Evolutionary conservation across 2,113 vertebrate species (phyloP).

Genomic region (Oryzias curvinotus): DNA sequence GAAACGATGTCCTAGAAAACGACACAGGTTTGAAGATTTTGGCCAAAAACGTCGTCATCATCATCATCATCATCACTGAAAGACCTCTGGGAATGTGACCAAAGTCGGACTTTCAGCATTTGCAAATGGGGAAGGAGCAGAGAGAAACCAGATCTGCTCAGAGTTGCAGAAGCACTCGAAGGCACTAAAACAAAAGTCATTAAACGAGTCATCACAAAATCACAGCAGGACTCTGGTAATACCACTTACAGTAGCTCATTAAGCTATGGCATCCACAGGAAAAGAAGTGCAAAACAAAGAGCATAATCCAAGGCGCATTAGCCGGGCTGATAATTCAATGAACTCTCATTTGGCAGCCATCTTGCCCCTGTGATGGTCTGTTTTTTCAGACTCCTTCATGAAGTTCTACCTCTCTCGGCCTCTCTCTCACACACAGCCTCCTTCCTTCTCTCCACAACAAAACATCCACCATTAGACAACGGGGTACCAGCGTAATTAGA

Average conservation of each 20-base stretch:
- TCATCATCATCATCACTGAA: too few relatives aligned
- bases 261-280: constrained; percentile 74
- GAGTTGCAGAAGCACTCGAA: constrained; percentile 61
- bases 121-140: constrained; percentile 27
- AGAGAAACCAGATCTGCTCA: constrained; percentile 46
- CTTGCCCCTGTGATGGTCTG: constrained; percentile 72
- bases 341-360: constrained; percentile 77
- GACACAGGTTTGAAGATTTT: too few relatives aligned
- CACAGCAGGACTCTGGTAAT: constrained; percentile 75
- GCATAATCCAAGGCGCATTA: constrained; percentile 77
- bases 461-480: constrained; percentile 99
- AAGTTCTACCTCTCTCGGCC: constrained; percentile 40
- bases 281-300: constrained; percentile 74
- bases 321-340: constrained; percentile 78
- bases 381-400: constrained; percentile 60
- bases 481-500: constrained; percentile 99
- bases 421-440: constrained; percentile 13
- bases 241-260: constrained; percentile 79
- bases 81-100: too few relatives aligned
- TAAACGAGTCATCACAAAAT: constrained; percentile 77
- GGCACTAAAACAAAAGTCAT: constrained; percentile 77
- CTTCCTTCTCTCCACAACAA: constrained; percentile 81
- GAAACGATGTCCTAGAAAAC: too few relatives aligned
- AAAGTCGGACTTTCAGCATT: constrained; percentile 20
- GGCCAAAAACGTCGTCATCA: too few relatives aligned